Percentiles rank a stretch among this genome's conserved stretches.
These are phyloP conservation scores for Macrosteles quadrilineatus DNA, from an alignment of 1,140 invertebrate genomes.

Conservation along the genomic window DNA sequence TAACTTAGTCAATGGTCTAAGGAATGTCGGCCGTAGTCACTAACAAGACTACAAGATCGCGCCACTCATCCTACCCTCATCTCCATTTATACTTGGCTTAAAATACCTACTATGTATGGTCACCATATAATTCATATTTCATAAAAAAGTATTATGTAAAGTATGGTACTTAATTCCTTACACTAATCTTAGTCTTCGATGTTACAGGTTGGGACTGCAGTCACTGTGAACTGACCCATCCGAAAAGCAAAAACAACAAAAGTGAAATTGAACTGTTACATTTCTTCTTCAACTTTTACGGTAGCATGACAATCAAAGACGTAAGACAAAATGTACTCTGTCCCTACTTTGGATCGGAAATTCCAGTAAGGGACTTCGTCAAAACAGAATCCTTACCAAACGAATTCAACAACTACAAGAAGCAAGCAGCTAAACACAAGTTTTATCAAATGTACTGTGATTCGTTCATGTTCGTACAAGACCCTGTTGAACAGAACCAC, in stretches of 20 bases:
- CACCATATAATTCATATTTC: too few relatives aligned
- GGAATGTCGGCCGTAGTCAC: too few relatives aligned
- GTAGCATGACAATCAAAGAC: neutral
- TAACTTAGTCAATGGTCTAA: too few relatives aligned
- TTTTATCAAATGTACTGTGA: neutral
- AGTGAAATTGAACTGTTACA: neutral
- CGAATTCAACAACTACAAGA: constrained; percentile 1
- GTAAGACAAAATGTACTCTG: neutral
- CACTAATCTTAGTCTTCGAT: too few relatives aligned
- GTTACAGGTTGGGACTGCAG: constrained; percentile 8
- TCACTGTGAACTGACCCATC: neutral
- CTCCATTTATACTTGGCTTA: too few relatives aligned
- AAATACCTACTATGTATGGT: too few relatives aligned
- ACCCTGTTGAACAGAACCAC: neutral
- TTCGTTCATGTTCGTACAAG: neutral
- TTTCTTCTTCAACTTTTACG: neutral
- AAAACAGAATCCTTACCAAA: neutral
- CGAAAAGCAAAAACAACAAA: neutral
- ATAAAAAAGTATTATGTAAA: too few relatives aligned
- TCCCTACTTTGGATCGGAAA: neutral
- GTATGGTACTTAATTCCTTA: too few relatives aligned
- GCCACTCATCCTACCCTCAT: too few relatives aligned
- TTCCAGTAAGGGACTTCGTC: neutral
- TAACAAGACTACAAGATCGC: too few relatives aligned
- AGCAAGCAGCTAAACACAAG: neutral